Evolutionary conservation across 2,888 invertebrate species (phyloP), one percentile per base, ranked within the genome.

Genomic region (Suillia variegata): DNA sequence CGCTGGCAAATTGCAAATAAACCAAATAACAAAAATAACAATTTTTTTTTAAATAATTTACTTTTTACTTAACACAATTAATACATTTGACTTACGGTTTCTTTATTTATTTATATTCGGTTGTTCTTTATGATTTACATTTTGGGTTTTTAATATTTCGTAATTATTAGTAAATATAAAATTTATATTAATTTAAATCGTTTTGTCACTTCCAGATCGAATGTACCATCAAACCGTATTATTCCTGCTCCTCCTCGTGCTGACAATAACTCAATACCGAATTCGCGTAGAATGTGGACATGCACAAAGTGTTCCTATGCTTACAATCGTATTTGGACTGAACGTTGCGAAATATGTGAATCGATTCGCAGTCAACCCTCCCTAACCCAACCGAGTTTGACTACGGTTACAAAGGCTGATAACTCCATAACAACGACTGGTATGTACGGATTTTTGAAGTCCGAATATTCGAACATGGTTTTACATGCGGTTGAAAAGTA

Each of bases 221-320:
- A 69, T 65, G 59, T 54, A 5, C 59, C 59, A 15, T 59, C 66
- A 52, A 64, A 58, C 52, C 62, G 64, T 20, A 53, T 57, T 57
- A 56, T 56, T 26, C 26, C 49, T 57, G 57, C 58, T 26, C 26
- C 49, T 34, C 52, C 59, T 47, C 75, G 77, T 66, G 71, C 73
- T 70, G 80, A 80, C 70, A 80, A 78, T 73, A 78, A 76, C 66
- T 71, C 75, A 67, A 68, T 70, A 63, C 65, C 72, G 61, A 72
- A 71, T 66, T 68, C 78, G 61, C 78, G 80, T 62, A 76, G 92
- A 69, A 90, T 92, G 87, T 95, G 95, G 94, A 92, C 92, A 66
- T 95, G 95, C 83, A 85, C 87, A 61, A 90, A 91, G 80, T 96
- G 95, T 82, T 93, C 93, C 78, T 95, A 91, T 83, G 90, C 92